Base-by-base conservation (phyloP, 2,797 vertebrate species). In the Bucorvus abyssinicus region DNA sequence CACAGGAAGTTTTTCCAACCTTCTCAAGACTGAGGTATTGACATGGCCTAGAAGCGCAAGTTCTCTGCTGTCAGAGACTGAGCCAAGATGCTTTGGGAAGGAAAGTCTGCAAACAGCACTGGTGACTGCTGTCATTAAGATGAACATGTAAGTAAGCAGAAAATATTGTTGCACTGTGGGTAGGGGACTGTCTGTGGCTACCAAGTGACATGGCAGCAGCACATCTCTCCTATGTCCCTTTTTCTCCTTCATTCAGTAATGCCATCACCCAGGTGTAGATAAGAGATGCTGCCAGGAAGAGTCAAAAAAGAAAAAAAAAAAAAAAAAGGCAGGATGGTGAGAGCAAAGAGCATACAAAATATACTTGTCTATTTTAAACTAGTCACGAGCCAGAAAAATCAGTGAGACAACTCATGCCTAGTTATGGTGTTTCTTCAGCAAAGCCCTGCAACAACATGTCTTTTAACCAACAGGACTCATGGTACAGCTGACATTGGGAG, bases 31-130 rank as follows among this genome's bases (percentile, higher is more conserved):
- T 22, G 32, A 50, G 15, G 5, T 65, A 88, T 20, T 79, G 68
- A 55, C 12, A 44, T 0, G 0, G 19, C 12, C 32, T 63, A 12
- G 32, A 45, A 64, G 5, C 4, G 23, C 0, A 3, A 57, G 59
- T 49, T 90, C 11, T 56, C 17, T 89, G 12, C 34, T 65, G 1
- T 6, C 79, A 52, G 23, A 84, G 8, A 14, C 42, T 45, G 21
- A 68, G 22, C 6, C 47, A 61, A 76, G 27, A 4, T 78, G 32
- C 42, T 92, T 71, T 38, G 42, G 27, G 45, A 55, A 90, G 61
- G 27, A 52, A 68, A 53, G 21, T 47, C 49, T 81, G 45, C 50
- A 71, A 56, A 45, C 12, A 74, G 12, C 56, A 10, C 26, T 21
- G 17, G 24, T 55, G 55, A 47, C 3, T 49, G 22, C 42, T 69